phyloP scores from a whole-genome alignment of 2,113 vertebrate genomes.

The Promerops cafer region DNA sequence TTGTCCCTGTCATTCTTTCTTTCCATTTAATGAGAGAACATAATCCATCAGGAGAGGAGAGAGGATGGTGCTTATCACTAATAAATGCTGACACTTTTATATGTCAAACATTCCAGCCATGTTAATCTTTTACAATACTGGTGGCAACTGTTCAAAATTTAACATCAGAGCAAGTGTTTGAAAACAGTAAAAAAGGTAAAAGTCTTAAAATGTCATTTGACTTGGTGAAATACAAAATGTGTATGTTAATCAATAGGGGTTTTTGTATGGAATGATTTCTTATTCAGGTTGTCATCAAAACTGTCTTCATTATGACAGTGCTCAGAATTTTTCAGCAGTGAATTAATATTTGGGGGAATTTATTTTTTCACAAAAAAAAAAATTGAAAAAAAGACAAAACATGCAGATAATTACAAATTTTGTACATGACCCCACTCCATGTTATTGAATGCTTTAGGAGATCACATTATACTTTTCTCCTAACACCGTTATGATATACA shows the following conservation, averaged over 20 bases:
- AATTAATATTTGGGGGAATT: neutral
- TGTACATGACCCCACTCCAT: neutral
- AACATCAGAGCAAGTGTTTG: neutral
- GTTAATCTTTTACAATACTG: neutral
- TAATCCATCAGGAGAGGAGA: neutral
- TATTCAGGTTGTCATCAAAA: neutral
- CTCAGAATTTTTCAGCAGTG: neutral
- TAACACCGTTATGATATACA: fast-evolving
- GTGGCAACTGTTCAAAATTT: neutral
- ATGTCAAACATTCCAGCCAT: neutral
- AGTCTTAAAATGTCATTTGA: neutral
- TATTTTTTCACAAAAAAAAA: neutral
- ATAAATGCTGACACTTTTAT: constrained; percentile 2
- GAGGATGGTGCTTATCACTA: constrained; percentile 6
- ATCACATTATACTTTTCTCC: neutral
- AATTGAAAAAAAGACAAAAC: neutral
- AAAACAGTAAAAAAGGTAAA: neutral
- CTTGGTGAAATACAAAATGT: neutral
- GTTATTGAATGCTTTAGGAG: neutral
- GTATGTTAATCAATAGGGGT: neutral
- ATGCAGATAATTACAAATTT: neutral
- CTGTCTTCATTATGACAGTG: neutral
- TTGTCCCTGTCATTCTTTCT: neutral
- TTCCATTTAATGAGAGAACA: constrained; percentile 24
- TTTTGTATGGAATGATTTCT: neutral